phyloP scores from a whole-genome alignment of 2,888 invertebrate genomes.

The Syrista parreyssii region DNA sequence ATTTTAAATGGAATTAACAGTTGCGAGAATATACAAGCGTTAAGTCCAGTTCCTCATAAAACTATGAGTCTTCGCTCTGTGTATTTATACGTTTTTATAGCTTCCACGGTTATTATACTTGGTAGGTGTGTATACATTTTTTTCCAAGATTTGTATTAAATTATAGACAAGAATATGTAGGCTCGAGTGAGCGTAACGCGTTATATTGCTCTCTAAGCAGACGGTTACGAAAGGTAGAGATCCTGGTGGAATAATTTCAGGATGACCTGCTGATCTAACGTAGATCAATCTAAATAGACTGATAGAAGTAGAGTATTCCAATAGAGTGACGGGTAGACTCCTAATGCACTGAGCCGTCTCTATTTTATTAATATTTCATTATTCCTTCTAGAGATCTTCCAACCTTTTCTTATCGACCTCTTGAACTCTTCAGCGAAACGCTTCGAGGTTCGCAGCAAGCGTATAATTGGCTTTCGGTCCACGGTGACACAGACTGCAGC shows the following conservation, averaged over 20 bases:
- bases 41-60: neutral
- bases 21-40: neutral
- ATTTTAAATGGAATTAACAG: neutral
- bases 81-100: neutral
- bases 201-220: slow-evolving; percentile 6
- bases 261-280: slow-evolving; percentile 35
- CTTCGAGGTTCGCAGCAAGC: neutral
- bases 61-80: neutral
- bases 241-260: slow-evolving; percentile 31
- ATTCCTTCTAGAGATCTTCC: neutral
- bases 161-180: neutral
- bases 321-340: neutral
- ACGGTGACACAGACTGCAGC: neutral
- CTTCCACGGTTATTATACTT: neutral
- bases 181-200: neutral
- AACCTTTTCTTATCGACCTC: neutral
- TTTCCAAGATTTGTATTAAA: neutral
- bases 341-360: neutral
- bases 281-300: neutral
- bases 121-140: neutral
- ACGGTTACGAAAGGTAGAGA: slow-evolving; percentile 36
- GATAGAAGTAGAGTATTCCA: too few relatives aligned
- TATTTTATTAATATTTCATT: neutral
- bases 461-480: neutral
- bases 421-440: neutral